These are phyloP conservation scores for Scaptodrosophila lebanonensis DNA, from an alignment of 1,140 invertebrate species.

Conservation along the genomic window DNA sequence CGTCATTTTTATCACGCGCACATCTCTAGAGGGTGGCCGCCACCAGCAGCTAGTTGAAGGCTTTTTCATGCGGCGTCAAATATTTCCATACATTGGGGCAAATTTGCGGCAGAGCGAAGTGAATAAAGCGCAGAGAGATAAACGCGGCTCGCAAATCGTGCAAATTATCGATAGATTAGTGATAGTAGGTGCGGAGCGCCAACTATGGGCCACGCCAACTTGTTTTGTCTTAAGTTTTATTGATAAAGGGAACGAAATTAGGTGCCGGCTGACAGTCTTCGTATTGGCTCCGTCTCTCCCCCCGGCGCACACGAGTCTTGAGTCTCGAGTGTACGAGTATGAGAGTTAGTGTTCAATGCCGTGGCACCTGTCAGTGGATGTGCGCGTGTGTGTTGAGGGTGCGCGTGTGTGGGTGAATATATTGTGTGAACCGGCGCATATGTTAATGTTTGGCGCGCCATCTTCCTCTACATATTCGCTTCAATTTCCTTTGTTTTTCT, in stretches of 20 bases:
- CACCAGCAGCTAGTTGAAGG: not conserved
- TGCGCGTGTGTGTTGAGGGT: slow-evolving; percentile 12
- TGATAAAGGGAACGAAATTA: slow-evolving; percentile 23
- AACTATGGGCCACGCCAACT: slow-evolving; percentile 9
- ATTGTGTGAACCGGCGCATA: slow-evolving; percentile 69
- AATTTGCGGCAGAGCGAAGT: slow-evolving; percentile 1
- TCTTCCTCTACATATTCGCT: slow-evolving; percentile 43
- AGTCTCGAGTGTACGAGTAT: too few species aligned
- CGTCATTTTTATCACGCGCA: too few species aligned
- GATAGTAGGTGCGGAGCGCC: slow-evolving; percentile 44
- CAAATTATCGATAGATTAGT: slow-evolving; percentile 63
- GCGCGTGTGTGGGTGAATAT: slow-evolving; percentile 44
- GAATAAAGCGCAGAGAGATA: slow-evolving; percentile 39
- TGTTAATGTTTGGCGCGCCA: slow-evolving; percentile 61
- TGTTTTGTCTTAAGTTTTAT: slow-evolving; percentile 50
- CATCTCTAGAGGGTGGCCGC: too few species aligned
- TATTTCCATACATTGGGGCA: slow-evolving; percentile 9
- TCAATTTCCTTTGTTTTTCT: slow-evolving; percentile 62
- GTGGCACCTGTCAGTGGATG: slow-evolving; percentile 60
- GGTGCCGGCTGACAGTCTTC: slow-evolving; percentile 29
- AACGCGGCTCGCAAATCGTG: slow-evolving; percentile 34
- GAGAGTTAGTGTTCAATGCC: slow-evolving; percentile 65
- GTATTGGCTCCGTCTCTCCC: not conserved
- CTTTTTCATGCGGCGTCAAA: not conserved
- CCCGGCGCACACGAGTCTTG: too few species aligned